Conservation (phyloP, 1,140 invertebrate species). For the Ooceraea biroi region DNA sequence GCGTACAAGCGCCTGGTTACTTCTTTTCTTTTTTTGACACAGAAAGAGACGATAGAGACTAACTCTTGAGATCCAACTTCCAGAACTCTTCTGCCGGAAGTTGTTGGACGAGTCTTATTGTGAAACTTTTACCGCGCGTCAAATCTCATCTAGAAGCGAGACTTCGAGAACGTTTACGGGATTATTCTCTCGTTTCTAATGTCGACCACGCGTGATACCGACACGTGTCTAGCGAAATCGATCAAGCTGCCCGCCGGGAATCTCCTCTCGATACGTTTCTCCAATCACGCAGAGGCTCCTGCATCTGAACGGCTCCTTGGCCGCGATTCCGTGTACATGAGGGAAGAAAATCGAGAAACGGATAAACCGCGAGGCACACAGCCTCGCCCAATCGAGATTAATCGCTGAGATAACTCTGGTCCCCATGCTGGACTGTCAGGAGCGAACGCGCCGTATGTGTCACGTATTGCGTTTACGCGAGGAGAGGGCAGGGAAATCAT, state of each 20-base stretch:
- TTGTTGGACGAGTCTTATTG: neutral
- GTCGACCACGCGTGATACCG: neutral
- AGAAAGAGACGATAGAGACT: neutral
- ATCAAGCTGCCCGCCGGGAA: neutral
- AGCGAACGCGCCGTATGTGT: neutral
- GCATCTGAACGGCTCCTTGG: neutral
- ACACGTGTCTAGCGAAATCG: neutral
- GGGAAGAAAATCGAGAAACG: neutral
- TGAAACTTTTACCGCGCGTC: conserved; percentile 1
- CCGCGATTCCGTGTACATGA: neutral
- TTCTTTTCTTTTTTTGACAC: neutral
- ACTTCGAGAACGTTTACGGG: neutral
- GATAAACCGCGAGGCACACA: neutral
- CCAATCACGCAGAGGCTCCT: neutral
- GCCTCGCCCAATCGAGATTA: conserved; percentile 20
- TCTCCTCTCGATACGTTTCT: conserved; percentile 9
- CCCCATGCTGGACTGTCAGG: neutral
- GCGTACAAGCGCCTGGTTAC: neutral
- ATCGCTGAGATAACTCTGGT: neutral
- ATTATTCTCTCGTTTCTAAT: conserved; percentile 1
- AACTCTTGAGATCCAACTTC: neutral
- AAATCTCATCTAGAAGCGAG: neutral
- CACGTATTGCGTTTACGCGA: conserved; percentile 1
- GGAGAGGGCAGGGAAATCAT: neutral
- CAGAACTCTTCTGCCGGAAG: neutral